A percentile compares a stretch with the other conserved stretches of the same genome.
Conservation (phyloP, 2,113 vertebrate species). For the Atlantisia rogersi region DNA sequence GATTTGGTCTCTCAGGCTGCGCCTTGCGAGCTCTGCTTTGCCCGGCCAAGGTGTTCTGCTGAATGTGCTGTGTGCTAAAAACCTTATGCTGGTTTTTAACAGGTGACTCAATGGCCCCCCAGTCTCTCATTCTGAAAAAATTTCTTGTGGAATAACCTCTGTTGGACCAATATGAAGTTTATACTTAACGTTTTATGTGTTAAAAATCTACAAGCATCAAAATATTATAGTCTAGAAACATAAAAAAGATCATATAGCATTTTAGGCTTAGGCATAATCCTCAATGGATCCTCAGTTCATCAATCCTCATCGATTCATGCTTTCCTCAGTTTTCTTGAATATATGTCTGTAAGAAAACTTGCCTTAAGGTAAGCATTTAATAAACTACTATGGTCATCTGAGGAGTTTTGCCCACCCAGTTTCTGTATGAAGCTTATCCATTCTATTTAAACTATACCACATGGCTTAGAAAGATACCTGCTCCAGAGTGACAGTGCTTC, state of each 20-base stretch:
- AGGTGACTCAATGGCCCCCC: not conserved
- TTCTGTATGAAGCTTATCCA: not conserved
- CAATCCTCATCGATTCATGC: not conserved
- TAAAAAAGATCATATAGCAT: not conserved
- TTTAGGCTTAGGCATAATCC: not conserved
- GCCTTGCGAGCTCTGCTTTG: fast-evolving
- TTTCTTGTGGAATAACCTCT: not conserved
- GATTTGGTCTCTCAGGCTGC: not conserved
- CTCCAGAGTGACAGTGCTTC: not conserved
- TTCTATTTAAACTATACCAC: not conserved
- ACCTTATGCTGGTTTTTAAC: fast-evolving
- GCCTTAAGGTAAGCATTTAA: not conserved
- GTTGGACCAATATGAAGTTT: not conserved
- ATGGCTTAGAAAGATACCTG: not conserved
- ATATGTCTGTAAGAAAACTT: not conserved
- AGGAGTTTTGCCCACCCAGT: not conserved
- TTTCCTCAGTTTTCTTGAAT: not conserved
- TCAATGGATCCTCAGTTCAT: too few species aligned
- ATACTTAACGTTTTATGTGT: not conserved
- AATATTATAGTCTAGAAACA: not conserved
- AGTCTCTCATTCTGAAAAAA: not conserved
- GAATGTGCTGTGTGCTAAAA: not conserved
- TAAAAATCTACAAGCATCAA: not conserved
- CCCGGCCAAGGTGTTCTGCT: fast-evolving
- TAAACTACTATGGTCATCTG: not conserved